A percentile compares a stretch with the other conserved stretches of the same genome.
Conservation (phyloP, 2,888 invertebrate species). For the Druceiella hillmani region DNA sequence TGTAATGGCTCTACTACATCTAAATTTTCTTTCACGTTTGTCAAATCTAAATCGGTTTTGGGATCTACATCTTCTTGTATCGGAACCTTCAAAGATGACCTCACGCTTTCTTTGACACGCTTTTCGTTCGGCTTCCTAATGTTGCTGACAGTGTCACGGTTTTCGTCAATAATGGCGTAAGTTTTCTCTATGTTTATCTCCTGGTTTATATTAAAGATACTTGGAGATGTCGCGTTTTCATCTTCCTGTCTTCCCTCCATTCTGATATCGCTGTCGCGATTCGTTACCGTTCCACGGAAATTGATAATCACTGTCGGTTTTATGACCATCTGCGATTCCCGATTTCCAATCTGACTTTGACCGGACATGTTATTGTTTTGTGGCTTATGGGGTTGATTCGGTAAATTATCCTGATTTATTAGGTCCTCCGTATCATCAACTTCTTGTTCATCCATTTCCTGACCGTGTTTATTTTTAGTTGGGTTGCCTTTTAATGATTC, state of each 20-base stretch:
- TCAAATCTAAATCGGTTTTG: no score
- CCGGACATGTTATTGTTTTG: slow-evolving; percentile 39
- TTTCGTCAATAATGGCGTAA: slow-evolving; percentile 5
- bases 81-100: no score
- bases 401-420: slow-evolving; percentile 22
- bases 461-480: no score
- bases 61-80: no score
- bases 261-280: slow-evolving; percentile 39
- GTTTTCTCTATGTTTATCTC: slow-evolving; percentile 38
- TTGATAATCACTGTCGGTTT: slow-evolving; percentile 48
- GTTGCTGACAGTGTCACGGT: neutral
- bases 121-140: no score
- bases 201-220: slow-evolving; percentile 44
- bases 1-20: no score
- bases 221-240: slow-evolving; percentile 26
- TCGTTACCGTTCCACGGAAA: slow-evolving; percentile 38
- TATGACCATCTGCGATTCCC: slow-evolving; percentile 44
- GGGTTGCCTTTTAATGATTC: no score
- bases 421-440: slow-evolving; percentile 13
- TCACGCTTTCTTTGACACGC: no score
- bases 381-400: slow-evolving; percentile 23
- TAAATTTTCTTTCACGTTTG: no score
- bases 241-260: slow-evolving; percentile 32
- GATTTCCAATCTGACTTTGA: slow-evolving; percentile 45
- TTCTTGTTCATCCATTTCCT: slow-evolving; percentile 25